Evolutionary conservation across 2,797 vertebrate species (phyloP), one percentile per base, ranked within the genome.

Genomic region (Epinephelus coioides): DNA sequence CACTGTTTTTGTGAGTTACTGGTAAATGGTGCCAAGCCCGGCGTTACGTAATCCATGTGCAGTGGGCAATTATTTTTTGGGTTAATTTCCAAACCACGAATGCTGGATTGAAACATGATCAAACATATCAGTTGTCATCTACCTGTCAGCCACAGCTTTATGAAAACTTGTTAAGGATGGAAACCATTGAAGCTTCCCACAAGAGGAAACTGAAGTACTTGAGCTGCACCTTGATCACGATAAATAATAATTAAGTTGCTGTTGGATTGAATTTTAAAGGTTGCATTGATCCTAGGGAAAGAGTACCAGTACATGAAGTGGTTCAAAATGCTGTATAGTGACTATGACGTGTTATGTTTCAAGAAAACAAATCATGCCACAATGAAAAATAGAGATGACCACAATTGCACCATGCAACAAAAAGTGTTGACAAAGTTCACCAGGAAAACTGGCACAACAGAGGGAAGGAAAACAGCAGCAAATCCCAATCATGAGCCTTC

Each of bases 161-260:
- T 51, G 38, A 23, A 5, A 59, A 21, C 62, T 6, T n/a, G 19
- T 3, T 11, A 30, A 0, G 14, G 14, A 43, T 25, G 23, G 59
- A 63, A 47, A 38, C 43, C 0, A 21, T 2, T 38, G n/a, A 62
- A 60, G 54, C 17, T 50, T 61, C 17, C 5, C 23, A 38, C 17
- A 56, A 43, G 11, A 46, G 66, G 38, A 57, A 78, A 78, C 23
- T n/a, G 23, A 66, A 17, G 15, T 56, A 10, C 10, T 0, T 25
- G 15, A 77, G 63, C 44, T 66, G 13, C 56, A 56, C n/a, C 49
- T 73, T 44, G 56, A 68, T 81, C 2, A 43, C 9, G 11, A 43
- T 43, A 43, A 34, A 43, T 51, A 13, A 46, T 34, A 6, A 23
- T 54, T 60, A 13, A 47, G 43, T 11, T 27, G 27, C 43, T 25